Conservation (phyloP, 1,140 invertebrate genomes). For the Listronotus oregonensis region DNA sequence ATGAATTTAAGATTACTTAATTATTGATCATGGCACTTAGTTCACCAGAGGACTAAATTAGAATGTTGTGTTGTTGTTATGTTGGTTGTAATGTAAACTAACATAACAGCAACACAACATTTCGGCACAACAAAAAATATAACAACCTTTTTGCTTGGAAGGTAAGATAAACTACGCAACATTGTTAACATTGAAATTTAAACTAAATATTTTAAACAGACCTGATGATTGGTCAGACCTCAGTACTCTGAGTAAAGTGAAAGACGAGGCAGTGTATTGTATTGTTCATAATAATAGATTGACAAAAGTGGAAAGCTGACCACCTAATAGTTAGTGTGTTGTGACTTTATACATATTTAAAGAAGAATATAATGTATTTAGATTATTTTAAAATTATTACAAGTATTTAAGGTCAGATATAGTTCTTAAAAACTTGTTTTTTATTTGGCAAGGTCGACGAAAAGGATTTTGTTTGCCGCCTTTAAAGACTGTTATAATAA, state of each 20-base stretch:
- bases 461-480: not conserved
- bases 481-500: too few relatives aligned
- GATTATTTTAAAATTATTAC: not conserved
- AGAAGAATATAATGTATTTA: slow-evolving; percentile 2
- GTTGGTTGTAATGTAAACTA: too few relatives aligned
- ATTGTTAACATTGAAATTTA: slow-evolving; percentile 22
- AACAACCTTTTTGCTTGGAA: slow-evolving; percentile 1
- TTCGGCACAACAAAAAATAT: too few relatives aligned
- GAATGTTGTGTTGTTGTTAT: too few relatives aligned
- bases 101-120: too few relatives aligned
- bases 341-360: not conserved
- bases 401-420: slow-evolving; percentile 9
- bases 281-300: slow-evolving; percentile 39
- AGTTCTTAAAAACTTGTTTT: not conserved
- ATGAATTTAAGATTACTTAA: too few relatives aligned
- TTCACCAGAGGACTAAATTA: too few relatives aligned
- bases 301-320: slow-evolving; percentile 43
- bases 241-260: slow-evolving; percentile 19
- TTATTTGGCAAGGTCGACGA: not conserved
- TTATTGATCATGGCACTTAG: too few relatives aligned
- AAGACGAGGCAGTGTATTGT: slow-evolving; percentile 33
- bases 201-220: slow-evolving; percentile 24
- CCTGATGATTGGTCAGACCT: slow-evolving; percentile 14
- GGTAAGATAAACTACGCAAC: slow-evolving; percentile 17
- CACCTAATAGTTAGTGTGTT: slow-evolving; percentile 7